Evolutionary conservation across 2,113 vertebrate species (phyloP), one percentile per base, ranked within the genome.

Genomic region (Eulacestoma nigropectus): DNA sequence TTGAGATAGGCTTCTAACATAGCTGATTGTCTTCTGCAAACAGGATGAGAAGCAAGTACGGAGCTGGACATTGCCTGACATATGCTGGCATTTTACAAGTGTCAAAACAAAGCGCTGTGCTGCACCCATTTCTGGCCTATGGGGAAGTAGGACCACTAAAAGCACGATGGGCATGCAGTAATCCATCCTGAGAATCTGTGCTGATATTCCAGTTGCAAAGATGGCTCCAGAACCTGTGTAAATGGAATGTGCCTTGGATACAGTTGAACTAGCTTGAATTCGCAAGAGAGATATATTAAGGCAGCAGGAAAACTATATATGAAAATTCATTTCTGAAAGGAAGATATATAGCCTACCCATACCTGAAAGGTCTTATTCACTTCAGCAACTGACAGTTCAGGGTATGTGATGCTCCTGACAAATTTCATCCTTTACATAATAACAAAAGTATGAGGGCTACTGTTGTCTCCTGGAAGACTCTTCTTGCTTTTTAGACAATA

Each of bases 1-100:
- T 60, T 65, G 50, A 79, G 30, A 32, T 9, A 18, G 33, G 9
- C 16, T 93, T 92, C 64, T 91, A 80, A 16, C 29, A 41, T 17
- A 64, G 56, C 8, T 75, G 35, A 47, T 68, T 60, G 22, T n/a
- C 69, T 75, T 33, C 35, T 65, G 62, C 65, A 64, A 23, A 9
- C 32, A 41, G 67, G 16, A 42, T 30, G 8, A 49, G 60, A 93
- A 63, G 37, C 16, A 49, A 57, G 30, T 13, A 41, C 16, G 19
- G 77, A 84, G 41, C 50, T 62, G 59, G 33, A 37, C 25, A 77
- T 9, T 1, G 9, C 15, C 72, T 68, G 26, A 64, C 26, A 6
- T 6, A 35, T 0, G 2, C 11, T 35, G 46, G 30, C 25, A 25
- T 49, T 60, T 86, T 23, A 63, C 4, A 1, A 0, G 1, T 1